Base-by-base conservation (phyloP, 35 echinoderm and acorn worm genomes). In the Hemicentrotus pulcherrimus region DNA sequence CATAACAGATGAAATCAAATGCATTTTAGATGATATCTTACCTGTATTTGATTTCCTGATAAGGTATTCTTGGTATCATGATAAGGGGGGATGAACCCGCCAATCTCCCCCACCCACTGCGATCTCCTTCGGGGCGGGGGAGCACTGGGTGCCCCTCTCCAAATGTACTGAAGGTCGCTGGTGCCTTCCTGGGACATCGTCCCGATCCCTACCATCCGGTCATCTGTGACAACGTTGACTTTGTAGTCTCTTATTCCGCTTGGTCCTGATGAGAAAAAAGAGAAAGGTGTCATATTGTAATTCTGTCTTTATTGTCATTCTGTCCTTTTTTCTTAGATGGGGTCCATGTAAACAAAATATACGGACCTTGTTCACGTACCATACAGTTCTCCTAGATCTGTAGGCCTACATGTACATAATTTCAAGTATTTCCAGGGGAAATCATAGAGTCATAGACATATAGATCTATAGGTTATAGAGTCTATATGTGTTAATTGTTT, bases 121-220 rank as follows among this genome's bases (percentile, higher is more conserved):
- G 96, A 94, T 30, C 95, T 95, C 15, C 96, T 94, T 46, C 94
- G 89, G 10, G 97, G 97, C 22, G 96, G 98, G 11, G 97, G 95
- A 16, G 98, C 94, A 31, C 97, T 95, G 10, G 98, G 94, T 18
- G 97, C 96, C 47, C 96, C 98, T 87, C 98, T 96, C 94, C 88
- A 96, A 52, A 99, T 96, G 86, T 99, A 99, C 30, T 95, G 33
- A 15, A 95, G 47, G 86, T 96, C 98, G 46, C 97, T 96, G 46
- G 95, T 97, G n/a, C 97, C 96, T 71, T 97, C 97, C 32, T 45
- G 60, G 19, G 98, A 99, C 98, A 99, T 99, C 1, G 98, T 99
- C n/a, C 98, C 98, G 45, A 99, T 99, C 8, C 97, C 98, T 28
- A 99, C 98, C 95, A 98, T 96, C 71, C 96, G 94, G 86, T 99